Conservation (phyloP, 2,113 vertebrate species). For the Halcyon senegalensis region DNA sequence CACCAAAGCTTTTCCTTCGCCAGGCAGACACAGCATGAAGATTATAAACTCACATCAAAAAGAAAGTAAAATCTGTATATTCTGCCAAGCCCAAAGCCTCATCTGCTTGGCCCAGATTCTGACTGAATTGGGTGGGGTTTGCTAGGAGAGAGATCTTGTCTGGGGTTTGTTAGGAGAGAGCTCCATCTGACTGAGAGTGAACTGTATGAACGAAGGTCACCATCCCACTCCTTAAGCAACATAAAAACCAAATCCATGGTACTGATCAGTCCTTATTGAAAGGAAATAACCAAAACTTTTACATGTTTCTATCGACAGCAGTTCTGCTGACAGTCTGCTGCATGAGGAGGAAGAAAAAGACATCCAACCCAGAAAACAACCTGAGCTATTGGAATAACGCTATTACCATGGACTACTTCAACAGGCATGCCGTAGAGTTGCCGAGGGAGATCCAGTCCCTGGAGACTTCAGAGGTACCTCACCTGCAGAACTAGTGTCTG, state of each 20-base stretch:
- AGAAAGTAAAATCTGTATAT: neutral
- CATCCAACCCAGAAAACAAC: slow-evolving; percentile 93
- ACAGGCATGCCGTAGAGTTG: slow-evolving; percentile 92
- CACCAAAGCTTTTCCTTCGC: neutral
- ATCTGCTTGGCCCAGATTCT: neutral
- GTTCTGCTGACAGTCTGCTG: slow-evolving; percentile 96
- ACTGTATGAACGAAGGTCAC: accelerated
- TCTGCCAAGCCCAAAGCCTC: neutral
- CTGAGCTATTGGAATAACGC: slow-evolving; percentile 99
- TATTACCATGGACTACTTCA: slow-evolving; percentile 99
- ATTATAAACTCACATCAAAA: neutral
- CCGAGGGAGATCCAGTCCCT: slow-evolving; percentile 95
- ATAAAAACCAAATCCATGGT: neutral
- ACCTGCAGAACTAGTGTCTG: neutral
- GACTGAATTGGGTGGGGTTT: neutral
- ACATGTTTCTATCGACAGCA: slow-evolving; percentile 75
- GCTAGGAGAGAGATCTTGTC: neutral
- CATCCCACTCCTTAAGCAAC: neutral
- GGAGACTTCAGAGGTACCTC: slow-evolving; percentile 91
- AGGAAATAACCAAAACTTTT: slow-evolving; percentile 2
- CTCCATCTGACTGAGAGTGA: neutral
- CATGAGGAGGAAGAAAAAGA: slow-evolving; percentile 94
- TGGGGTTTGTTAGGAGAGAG: neutral
- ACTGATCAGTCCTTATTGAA: neutral
- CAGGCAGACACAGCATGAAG: neutral